These are phyloP conservation scores for Drosophila differens DNA, from an alignment of 2,888 invertebrate species.

Conservation along the genomic window DNA sequence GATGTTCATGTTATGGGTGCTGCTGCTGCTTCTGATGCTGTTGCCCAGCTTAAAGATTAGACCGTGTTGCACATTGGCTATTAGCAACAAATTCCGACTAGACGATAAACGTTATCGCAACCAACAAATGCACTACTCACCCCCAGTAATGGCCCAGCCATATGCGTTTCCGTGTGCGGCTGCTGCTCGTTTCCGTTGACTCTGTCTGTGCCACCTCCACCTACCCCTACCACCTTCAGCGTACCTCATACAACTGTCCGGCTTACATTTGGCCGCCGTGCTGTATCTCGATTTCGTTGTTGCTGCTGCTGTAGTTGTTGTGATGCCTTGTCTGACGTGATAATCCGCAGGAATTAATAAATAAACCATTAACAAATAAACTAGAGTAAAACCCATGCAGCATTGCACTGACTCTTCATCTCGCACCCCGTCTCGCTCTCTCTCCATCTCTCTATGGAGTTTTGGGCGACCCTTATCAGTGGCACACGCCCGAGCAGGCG, in stretches of 20 bases:
- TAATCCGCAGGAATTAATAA: conserved; percentile 85
- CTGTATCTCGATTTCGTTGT: conserved; percentile 55
- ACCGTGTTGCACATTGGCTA: conserved; percentile 55
- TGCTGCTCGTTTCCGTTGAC: conserved; percentile 28
- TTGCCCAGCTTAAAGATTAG: conserved; percentile 40
- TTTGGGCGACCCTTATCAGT: conserved; percentile 64
- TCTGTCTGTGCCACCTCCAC: conserved; percentile 10
- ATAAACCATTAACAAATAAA: conserved; percentile 85
- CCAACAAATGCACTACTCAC: conserved; percentile 30
- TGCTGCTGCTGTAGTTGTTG: conserved; percentile 38
- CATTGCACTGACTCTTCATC: conserved; percentile 44
- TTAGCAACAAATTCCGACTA: conserved; percentile 46
- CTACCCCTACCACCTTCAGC: background rate
- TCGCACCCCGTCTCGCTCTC: background rate
- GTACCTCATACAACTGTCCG: background rate
- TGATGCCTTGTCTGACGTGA: conserved; percentile 83
- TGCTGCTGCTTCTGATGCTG: background rate
- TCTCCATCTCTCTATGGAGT: background rate
- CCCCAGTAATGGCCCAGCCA: conserved; percentile 18
- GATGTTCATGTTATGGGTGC: background rate
- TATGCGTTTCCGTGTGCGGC: conserved; percentile 58
- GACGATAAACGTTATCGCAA: conserved; percentile 61
- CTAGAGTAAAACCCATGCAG: conserved; percentile 77
- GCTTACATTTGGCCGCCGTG: conserved; percentile 39
- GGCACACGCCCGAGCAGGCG: conserved; percentile 56